Evolutionary conservation across 2,888 invertebrate genomes (phyloP).

Genomic region (Coenonympha arcania): DNA sequence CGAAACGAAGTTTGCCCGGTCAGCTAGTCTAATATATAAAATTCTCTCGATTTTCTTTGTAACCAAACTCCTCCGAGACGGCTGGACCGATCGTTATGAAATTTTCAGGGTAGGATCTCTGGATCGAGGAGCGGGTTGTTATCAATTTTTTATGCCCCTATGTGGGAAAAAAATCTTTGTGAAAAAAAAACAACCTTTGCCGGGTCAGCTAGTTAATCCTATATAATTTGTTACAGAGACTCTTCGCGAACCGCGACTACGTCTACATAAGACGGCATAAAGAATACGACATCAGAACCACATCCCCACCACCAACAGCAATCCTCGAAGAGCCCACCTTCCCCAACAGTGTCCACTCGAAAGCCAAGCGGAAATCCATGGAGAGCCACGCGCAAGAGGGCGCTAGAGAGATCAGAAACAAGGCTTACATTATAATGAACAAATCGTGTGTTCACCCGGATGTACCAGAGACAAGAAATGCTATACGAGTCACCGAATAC

Average conservation of each 20-base stretch:
- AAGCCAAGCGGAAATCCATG: slow-evolving; percentile 49
- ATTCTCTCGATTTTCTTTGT: no score
- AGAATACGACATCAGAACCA: slow-evolving; percentile 36
- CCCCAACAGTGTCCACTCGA: slow-evolving; percentile 43
- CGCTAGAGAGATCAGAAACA: slow-evolving; percentile 15
- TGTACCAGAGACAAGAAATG: slow-evolving; percentile 78
- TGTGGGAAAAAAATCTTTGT: no score
- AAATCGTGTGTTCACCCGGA: slow-evolving; percentile 80
- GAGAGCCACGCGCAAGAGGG: slow-evolving; percentile 32
- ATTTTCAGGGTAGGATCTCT: no score
- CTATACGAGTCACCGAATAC: slow-evolving; percentile 84
- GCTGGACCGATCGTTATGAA: no score
- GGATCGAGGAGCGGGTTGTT: no score
- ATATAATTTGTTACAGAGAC: slow-evolving; percentile 63
- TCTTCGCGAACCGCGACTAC: slow-evolving; percentile 90
- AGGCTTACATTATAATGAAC: slow-evolving; percentile 71
- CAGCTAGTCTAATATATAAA: no score
- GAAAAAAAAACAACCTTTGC: no score
- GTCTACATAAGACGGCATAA: slow-evolving; percentile 83
- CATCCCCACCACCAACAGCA: not conserved
- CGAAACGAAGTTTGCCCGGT: no score
- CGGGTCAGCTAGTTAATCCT: not conserved
- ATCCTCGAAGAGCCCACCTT: slow-evolving; percentile 20
- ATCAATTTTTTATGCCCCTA: no score
- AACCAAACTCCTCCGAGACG: no score